Percentiles rank a stretch among this genome's conserved stretches.
phyloP scores from a whole-genome alignment of 2,888 invertebrate species.

The Hypolimnas misippus region DNA sequence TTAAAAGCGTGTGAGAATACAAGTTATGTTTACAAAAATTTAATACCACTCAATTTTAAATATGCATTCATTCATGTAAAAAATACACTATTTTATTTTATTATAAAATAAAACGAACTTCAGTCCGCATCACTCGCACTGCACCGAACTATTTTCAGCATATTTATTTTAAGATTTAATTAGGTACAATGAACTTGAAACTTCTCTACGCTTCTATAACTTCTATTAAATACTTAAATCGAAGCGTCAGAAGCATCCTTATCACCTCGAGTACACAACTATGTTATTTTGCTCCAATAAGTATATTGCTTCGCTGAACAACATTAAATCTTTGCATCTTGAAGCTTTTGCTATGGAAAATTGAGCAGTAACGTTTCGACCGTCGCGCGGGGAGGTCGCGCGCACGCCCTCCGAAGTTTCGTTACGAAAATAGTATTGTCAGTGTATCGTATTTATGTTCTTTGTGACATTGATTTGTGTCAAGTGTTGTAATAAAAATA shows the following conservation, averaged over 20 bases:
- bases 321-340: conserved; percentile 57
- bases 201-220: neutral
- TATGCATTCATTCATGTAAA: no score
- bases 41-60: no score
- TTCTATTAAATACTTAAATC: neutral
- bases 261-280: conserved; percentile 61
- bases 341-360: conserved; percentile 44
- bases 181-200: conserved; percentile 40
- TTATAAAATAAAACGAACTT: neutral
- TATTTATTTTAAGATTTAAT: conserved; percentile 39
- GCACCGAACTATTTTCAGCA: conserved; percentile 29
- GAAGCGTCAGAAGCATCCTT: conserved; percentile 45
- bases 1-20: no score
- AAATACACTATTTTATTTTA: no score
- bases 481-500: conserved; percentile 22
- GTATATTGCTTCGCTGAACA: conserved; percentile 63
- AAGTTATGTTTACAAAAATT: no score
- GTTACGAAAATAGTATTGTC: conserved; percentile 63
- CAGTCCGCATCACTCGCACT: neutral
- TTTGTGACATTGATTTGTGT: conserved; percentile 25
- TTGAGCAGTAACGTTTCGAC: conserved; percentile 58
- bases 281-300: conserved; percentile 66
- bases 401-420: conserved; percentile 51
- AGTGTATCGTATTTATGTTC: conserved; percentile 12
- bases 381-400: conserved; percentile 55